phyloP scores from a whole-genome alignment of 53 echinoderm and acorn worm species.

The Hippasteria phrygiana region DNA sequence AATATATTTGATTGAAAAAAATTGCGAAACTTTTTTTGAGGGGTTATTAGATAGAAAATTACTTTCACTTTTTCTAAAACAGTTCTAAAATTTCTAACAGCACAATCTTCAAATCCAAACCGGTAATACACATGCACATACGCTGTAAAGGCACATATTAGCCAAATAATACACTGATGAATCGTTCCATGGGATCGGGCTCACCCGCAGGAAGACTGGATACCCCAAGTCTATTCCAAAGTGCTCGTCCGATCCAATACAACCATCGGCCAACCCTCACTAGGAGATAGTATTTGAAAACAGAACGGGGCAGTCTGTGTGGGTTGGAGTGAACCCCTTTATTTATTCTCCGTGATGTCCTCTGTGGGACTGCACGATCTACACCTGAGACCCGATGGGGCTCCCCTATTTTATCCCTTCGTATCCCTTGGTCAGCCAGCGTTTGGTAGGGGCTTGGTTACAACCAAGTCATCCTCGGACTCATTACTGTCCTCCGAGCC shows the following conservation, averaged over 20 bases:
- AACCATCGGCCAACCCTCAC: not conserved
- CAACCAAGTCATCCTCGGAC: too few species aligned
- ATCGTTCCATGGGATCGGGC: not conserved
- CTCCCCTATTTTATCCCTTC: not conserved
- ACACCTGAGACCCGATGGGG: not conserved
- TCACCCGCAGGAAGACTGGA: constrained; percentile 8
- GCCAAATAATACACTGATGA: too few species aligned
- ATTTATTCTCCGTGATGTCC: not conserved
- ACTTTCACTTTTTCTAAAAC: not conserved
- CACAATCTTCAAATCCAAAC: not conserved
- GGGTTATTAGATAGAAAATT: not conserved
- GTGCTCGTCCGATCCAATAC: not conserved
- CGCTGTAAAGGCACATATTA: too few species aligned
- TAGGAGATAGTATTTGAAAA: not conserved
- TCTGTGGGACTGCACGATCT: not conserved
- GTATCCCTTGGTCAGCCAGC: not conserved
- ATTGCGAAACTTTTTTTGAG: too few species aligned
- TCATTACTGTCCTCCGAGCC: too few species aligned
- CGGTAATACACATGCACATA: not conserved
- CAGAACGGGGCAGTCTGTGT: constrained; percentile 7
- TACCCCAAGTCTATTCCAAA: constrained; percentile 38
- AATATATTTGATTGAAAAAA: too few species aligned
- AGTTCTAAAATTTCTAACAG: not conserved
- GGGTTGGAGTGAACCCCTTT: not conserved
- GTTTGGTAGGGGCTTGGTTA: too few species aligned